phyloP scores from a whole-genome alignment of 2,113 vertebrate genomes.

The Fukomys damarensis region DNA sequence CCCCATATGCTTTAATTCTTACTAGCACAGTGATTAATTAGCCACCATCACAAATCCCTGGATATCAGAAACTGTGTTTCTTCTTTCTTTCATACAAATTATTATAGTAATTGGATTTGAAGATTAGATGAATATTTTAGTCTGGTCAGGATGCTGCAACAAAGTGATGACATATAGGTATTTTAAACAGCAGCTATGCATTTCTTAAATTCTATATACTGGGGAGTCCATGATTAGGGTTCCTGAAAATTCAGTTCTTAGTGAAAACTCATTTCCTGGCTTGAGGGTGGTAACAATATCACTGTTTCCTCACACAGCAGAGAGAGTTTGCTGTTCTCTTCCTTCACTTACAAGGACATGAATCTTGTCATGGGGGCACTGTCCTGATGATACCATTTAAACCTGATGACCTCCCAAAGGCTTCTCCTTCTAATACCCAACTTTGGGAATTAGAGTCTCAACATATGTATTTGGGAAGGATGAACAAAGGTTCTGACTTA shows the following conservation, averaged over 20 bases:
- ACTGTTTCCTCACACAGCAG: not conserved
- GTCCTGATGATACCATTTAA: not conserved
- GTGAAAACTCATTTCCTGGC: not conserved
- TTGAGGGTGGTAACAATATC: not conserved
- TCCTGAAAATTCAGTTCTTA: not conserved
- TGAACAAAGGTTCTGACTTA: not conserved
- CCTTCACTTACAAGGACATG: not conserved
- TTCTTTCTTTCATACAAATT: not conserved
- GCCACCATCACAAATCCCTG: not conserved
- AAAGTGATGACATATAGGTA: not conserved
- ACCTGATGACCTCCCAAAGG: not conserved
- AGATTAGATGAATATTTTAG: not conserved
- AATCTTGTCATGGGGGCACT: not conserved
- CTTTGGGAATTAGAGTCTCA: not conserved
- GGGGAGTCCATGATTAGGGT: not conserved
- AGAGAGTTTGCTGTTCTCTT: not conserved
- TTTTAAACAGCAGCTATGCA: not conserved
- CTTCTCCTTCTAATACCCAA: not conserved
- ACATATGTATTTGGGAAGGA: no score
- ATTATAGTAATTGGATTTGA: not conserved
- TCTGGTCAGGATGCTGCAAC: not conserved
- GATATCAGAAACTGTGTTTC: not conserved
- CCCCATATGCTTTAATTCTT: not conserved
- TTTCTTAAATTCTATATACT: not conserved
- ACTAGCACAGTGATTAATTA: not conserved